Conservation (phyloP, 2,888 invertebrate genomes). For the Myopa tessellatipennis region DNA sequence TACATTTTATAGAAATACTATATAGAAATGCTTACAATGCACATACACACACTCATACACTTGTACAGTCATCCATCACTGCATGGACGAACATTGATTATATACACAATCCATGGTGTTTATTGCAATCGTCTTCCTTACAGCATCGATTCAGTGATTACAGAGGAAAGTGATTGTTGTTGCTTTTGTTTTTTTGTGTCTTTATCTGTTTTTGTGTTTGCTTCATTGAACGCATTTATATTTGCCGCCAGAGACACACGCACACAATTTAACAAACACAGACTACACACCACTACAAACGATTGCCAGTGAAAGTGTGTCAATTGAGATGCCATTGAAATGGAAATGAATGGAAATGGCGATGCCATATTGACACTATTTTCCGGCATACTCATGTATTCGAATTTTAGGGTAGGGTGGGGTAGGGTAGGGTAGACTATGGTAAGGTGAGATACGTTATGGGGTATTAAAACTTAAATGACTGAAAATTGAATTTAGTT, state of each 20-base stretch:
- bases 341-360: too few relatives aligned
- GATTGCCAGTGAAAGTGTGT: not conserved
- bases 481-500: too few relatives aligned
- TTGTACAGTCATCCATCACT: not conserved
- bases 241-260: not conserved
- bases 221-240: constrained; percentile 12
- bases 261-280: not conserved
- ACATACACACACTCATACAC: not conserved
- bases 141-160: constrained; percentile 24
- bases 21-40: not conserved
- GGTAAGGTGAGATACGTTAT: too few relatives aligned
- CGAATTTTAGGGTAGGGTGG: too few relatives aligned
- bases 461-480: too few relatives aligned
- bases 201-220: not conserved
- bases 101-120: not conserved
- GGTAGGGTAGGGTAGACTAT: too few relatives aligned
- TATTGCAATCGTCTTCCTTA: constrained; percentile 11
- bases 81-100: not conserved
- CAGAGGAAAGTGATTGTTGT: not conserved
- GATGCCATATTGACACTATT: too few relatives aligned
- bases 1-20: not conserved
- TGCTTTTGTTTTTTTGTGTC: not conserved
- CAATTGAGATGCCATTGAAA: not conserved
- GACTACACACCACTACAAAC: not conserved
- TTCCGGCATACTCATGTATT: too few relatives aligned